Base-by-base conservation (phyloP, 2,797 vertebrate species). In the Hydrocynus forskahlii region DNA sequence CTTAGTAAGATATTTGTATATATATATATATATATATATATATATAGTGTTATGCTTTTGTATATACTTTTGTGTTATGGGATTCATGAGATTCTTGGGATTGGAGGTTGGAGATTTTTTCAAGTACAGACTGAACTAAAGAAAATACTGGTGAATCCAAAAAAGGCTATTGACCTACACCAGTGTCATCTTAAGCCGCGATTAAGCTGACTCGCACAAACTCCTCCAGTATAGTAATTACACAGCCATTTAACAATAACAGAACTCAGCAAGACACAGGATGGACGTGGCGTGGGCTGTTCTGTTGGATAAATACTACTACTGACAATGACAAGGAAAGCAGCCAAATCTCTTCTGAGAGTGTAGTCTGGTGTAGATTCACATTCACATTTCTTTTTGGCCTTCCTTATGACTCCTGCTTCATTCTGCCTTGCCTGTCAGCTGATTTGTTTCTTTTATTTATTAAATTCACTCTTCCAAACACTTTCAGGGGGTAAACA, bases 171-270 rank as follows among this genome's bases (percentile, higher is more conserved):
- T 63, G 54, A 43, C 60, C 16, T 7, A 13, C n/a, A 69, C 23
- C 40, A n/a, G 4, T 52, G 60, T 75, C 35, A 48, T 35, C 17
- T 13, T 66, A 74, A 69, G 45, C 48, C 78, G 57, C 54, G 80
- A 78, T 68, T 80, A 80, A 84, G 83, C 86, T 76, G 70, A 60
- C 78, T 52, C 43, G 16, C 21, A 48, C 10, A 62, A 76, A 43
- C 70, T 50, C 59, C 88, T 90, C 89, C 91, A 86, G 87, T 88
- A 54, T 19, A 66, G 83, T 86, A 92, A 93, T 92, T 90, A 89
- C 64, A 48, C 63, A 57, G 76, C 60, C 43, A 85, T 83, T 80
- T 88, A 92, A 86, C 59, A 68, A 79, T 90, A 93, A 91, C 90
- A 90, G 52, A 66, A 19, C 88, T 92, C 92, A 93, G 93, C 90